phyloP scores from a whole-genome alignment of 1,140 invertebrate species.

The Antheraea pernyi region DNA sequence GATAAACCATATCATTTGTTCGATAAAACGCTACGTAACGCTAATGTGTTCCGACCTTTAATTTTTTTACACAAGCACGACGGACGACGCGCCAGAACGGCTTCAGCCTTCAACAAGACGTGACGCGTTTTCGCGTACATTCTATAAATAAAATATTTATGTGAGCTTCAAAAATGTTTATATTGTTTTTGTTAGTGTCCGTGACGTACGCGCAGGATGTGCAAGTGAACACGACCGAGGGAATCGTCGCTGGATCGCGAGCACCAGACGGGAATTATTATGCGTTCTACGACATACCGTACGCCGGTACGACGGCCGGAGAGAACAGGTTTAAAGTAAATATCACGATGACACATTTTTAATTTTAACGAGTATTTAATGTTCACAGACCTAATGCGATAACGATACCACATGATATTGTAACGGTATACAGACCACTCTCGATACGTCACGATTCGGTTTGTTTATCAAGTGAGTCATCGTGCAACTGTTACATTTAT shows the following conservation, averaged over 20 bases:
- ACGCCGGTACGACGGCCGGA: constrained; percentile 44
- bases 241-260: constrained; percentile 38
- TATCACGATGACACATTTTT: background rate
- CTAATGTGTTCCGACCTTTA: background rate
- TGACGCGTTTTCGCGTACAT: background rate
- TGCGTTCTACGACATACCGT: constrained; percentile 55
- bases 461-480: background rate
- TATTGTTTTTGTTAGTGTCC: constrained; percentile 9
- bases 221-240: constrained; percentile 52
- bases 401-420: constrained; percentile 7
- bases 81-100: background rate
- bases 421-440: background rate
- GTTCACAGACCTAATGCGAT: background rate
- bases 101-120: background rate
- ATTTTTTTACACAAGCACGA: background rate
- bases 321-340: constrained; percentile 61
- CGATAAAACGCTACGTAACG: background rate
- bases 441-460: too few species aligned
- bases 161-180: constrained; percentile 1
- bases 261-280: constrained; percentile 45
- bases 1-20: background rate
- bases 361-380: background rate
- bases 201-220: constrained; percentile 34
- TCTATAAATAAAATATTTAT: background rate
- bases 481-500: background rate